A percentile compares a stretch with the other conserved stretches of the same genome.
Evolutionary conservation across 2,113 vertebrate genomes (phyloP).

Genomic region (Propithecus coquereli): DNA sequence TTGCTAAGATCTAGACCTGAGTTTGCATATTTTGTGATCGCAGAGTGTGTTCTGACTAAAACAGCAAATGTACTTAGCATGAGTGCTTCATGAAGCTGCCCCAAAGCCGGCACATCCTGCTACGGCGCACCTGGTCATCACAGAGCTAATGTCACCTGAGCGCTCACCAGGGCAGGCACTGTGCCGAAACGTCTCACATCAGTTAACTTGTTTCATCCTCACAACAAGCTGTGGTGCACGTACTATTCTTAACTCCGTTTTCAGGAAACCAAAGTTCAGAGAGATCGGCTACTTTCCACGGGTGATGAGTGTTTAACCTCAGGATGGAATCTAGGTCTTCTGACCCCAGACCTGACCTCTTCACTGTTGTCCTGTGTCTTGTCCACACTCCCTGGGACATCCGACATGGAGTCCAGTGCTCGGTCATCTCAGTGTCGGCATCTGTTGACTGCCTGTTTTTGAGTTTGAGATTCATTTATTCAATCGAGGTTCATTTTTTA

Average conservation of each 20-base stretch:
- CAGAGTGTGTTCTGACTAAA: too few species aligned
- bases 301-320: neutral
- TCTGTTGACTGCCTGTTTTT: neutral
- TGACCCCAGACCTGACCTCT: neutral
- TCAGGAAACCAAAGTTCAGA: conserved; percentile 35
- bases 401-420: neutral
- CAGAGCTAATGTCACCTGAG: too few species aligned
- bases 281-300: neutral
- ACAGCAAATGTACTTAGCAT: too few species aligned
- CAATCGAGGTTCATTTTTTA: neutral
- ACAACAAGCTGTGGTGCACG: neutral
- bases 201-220: neutral
- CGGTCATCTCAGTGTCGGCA: neutral
- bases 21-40: conserved; percentile 71
- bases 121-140: too few species aligned
- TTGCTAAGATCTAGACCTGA: conserved; percentile 14
- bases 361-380: neutral
- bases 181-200: neutral
- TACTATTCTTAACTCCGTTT: neutral
- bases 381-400: neutral
- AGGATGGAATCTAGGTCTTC: neutral
- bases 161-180: too few species aligned
- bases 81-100: too few species aligned
- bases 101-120: too few species aligned
- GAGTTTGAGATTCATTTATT: neutral